Conservation (phyloP, 1,140 invertebrate species). For the Lordiphosa collinella region DNA sequence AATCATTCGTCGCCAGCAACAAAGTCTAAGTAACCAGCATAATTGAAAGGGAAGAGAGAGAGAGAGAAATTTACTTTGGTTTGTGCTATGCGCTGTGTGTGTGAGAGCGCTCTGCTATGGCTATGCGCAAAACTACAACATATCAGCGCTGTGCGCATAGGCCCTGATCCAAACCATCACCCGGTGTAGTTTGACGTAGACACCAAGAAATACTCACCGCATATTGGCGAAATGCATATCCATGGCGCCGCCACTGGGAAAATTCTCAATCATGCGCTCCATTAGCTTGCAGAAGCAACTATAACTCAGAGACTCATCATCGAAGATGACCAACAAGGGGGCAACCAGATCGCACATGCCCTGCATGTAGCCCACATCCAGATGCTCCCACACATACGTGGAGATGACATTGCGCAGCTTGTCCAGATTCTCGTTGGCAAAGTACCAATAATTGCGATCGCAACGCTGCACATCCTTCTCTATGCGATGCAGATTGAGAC, state of each 20-base stretch:
- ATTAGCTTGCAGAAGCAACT: constrained; percentile 95
- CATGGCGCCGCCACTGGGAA: constrained; percentile 96
- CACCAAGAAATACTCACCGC: constrained; percentile 86
- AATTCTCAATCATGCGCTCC: constrained; percentile 94
- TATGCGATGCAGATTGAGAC: constrained; percentile 94
- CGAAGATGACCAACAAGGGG: constrained; percentile 93
- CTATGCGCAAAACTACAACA: no score
- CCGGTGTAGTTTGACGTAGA: no score
- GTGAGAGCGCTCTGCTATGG: no score
- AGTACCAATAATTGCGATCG: constrained; percentile 96
- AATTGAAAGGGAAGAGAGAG: no score
- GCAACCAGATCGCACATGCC: constrained; percentile 98
- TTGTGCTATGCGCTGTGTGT: no score
- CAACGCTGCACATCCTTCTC: constrained; percentile 98
- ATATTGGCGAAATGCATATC: constrained; percentile 97
- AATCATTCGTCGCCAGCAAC: no score
- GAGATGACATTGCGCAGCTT: constrained; percentile 97
- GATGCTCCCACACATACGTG: constrained; percentile 97
- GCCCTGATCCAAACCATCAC: no score
- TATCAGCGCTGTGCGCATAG: no score
- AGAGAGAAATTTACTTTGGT: no score
- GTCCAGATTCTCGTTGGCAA: constrained; percentile 92
- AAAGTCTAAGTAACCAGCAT: no score
- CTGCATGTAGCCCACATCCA: constrained; percentile 94
- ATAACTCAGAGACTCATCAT: constrained; percentile 95